These are phyloP conservation scores for Gymnoscopelus microlampas DNA, from an alignment of 2,797 vertebrate species.

Conservation along the genomic window DNA sequence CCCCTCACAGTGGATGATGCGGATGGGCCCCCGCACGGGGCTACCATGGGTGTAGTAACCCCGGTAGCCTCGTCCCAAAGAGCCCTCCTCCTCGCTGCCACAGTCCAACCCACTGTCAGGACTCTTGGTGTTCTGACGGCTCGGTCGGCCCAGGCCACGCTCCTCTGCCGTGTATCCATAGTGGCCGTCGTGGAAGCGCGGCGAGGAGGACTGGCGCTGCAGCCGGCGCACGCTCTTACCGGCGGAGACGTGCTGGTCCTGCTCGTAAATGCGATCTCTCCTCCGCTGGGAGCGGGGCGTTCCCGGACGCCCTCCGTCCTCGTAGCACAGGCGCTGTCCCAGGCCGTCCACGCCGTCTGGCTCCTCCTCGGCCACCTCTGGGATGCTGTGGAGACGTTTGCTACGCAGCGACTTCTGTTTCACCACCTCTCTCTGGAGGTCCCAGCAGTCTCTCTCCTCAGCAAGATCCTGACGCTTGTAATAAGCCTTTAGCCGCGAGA, in stretches of 20 bases:
- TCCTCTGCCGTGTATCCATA: slow-evolving; percentile 76
- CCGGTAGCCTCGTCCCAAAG: slow-evolving; percentile 72
- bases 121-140: slow-evolving; percentile 87
- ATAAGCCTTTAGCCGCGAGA: slow-evolving; percentile 83
- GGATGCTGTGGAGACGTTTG: slow-evolving; percentile 96
- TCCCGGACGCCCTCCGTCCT: slow-evolving; percentile 71
- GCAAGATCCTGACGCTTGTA: slow-evolving; percentile 84
- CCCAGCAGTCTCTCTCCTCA: slow-evolving; percentile 86
- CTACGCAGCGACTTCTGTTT: slow-evolving; percentile 87
- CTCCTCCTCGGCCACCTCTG: slow-evolving; percentile 96
- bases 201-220: slow-evolving; percentile 80
- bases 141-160: slow-evolving; percentile 68
- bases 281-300: slow-evolving; percentile 68
- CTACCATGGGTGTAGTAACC: slow-evolving; percentile 73
- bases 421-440: slow-evolving; percentile 88
- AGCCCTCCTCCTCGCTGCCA: slow-evolving; percentile 93
- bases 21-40: slow-evolving; percentile 71
- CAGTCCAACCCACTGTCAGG: slow-evolving; percentile 96
- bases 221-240: slow-evolving; percentile 68
- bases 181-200: slow-evolving; percentile 80
- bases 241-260: slow-evolving; percentile 71
- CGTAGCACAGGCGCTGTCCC: slow-evolving; percentile 76
- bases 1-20: slow-evolving; percentile 82
- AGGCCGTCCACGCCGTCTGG: slow-evolving; percentile 77
- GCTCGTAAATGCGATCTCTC: slow-evolving; percentile 62